Evolutionary conservation across 2,888 invertebrate genomes (phyloP).

Genomic region (Epistrophella euchroma): DNA sequence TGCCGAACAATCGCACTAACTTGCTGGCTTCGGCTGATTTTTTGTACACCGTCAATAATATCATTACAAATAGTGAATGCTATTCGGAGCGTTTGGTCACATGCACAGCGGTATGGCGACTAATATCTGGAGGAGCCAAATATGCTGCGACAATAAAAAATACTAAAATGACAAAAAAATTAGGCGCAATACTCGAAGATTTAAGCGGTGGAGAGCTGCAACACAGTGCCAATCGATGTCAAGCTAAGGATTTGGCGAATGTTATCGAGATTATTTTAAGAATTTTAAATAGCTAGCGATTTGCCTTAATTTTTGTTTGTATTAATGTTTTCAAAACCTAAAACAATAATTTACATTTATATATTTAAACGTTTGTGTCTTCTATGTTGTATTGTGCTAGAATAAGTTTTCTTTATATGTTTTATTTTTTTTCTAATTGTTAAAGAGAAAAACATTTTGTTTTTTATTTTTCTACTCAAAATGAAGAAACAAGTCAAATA

Average conservation of each 20-base stretch:
- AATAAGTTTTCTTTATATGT: slow-evolving; percentile 35
- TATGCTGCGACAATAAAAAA: slow-evolving; percentile 80
- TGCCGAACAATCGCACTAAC: slow-evolving; percentile 79
- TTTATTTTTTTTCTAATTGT: slow-evolving; percentile 16
- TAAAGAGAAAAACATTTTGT: slow-evolving; percentile 10
- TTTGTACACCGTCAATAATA: slow-evolving; percentile 77
- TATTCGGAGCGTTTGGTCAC: slow-evolving; percentile 80
- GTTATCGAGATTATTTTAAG: slow-evolving; percentile 78
- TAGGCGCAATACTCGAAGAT: slow-evolving; percentile 77
- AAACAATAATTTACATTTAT: slow-evolving; percentile 2
- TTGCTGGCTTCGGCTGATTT: slow-evolving; percentile 79
- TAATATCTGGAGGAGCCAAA: slow-evolving; percentile 81
- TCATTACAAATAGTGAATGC: slow-evolving; percentile 77
- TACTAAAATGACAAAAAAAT: slow-evolving; percentile 79
- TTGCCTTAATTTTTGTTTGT: slow-evolving; percentile 4
- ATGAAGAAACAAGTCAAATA: slow-evolving; percentile 41
- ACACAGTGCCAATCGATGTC: slow-evolving; percentile 63
- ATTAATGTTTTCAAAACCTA: background rate
- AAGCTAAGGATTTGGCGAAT: slow-evolving; percentile 78
- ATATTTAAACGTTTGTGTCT: slow-evolving; percentile 42
- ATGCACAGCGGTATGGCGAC: slow-evolving; percentile 80
- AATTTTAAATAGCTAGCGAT: slow-evolving; percentile 77
- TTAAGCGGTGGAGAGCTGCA: slow-evolving; percentile 68
- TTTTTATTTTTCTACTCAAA: slow-evolving; percentile 65
- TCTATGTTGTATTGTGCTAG: slow-evolving; percentile 45